phyloP scores from a whole-genome alignment of 2,797 vertebrate genomes.

The Anguilla anguilla region DNA sequence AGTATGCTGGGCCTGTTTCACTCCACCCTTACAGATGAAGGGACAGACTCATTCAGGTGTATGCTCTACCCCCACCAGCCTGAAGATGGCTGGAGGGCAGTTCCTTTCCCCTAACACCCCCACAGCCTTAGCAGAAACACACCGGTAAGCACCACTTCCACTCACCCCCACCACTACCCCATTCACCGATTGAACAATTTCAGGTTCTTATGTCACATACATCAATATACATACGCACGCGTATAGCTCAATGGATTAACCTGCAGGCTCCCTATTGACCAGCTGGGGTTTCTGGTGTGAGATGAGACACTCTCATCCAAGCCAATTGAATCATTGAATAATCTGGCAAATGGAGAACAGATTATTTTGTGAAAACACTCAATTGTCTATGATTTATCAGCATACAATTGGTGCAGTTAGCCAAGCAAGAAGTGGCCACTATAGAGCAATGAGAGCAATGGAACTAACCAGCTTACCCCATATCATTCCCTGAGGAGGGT shows the following conservation, averaged over 20 bases:
- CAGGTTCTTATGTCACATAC: not conserved
- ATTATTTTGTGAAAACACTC: too few relatives aligned
- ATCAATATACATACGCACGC: not conserved
- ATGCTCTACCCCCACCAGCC: constrained; percentile 34
- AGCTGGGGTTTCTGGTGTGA: too few relatives aligned
- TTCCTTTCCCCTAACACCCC: constrained; percentile 33
- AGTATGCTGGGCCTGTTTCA: constrained; percentile 49
- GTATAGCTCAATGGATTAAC: not conserved
- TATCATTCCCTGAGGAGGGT: too few relatives aligned
- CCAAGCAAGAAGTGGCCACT: too few relatives aligned
- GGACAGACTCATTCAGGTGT: constrained; percentile 47
- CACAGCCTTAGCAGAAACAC: constrained; percentile 23
- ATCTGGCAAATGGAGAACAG: too few relatives aligned
- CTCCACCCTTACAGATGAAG: constrained; percentile 15
- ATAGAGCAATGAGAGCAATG: too few relatives aligned
- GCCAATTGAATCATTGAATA: too few relatives aligned
- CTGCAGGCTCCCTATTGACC: constrained; percentile 17
- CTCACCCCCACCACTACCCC: not conserved
- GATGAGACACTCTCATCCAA: too few relatives aligned
- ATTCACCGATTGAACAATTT: not conserved
- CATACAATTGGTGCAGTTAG: too few relatives aligned
- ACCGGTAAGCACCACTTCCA: not conserved
- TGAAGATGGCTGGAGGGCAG: constrained; percentile 50
- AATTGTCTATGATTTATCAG: too few relatives aligned
- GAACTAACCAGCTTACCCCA: too few relatives aligned